Percentiles rank a stretch among this genome's conserved stretches.
Conservation (phyloP, 2,113 vertebrate genomes). For the Hystrix cristata region DNA sequence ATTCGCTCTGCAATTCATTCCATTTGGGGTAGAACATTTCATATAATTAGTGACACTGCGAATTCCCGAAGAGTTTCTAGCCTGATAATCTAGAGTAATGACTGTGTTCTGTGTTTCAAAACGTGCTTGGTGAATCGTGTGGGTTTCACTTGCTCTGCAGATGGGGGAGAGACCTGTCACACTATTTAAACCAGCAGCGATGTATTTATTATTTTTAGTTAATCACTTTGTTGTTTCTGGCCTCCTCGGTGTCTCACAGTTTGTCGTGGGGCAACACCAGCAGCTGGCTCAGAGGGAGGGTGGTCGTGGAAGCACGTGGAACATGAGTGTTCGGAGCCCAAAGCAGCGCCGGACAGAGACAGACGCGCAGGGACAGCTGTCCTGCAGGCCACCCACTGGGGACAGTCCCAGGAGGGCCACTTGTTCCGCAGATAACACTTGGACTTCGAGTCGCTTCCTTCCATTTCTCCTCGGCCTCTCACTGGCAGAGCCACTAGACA, state of each 20-base stretch:
- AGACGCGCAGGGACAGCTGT: neutral
- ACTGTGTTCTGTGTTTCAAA: neutral
- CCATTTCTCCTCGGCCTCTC: neutral
- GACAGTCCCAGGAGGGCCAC: neutral
- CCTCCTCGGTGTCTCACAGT: neutral
- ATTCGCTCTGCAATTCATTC: neutral
- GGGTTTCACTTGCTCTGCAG: accelerated
- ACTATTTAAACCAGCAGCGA: neutral
- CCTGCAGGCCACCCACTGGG: neutral
- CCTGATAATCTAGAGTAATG: neutral
- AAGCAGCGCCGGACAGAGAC: neutral
- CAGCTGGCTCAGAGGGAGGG: no score
- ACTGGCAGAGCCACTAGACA: neutral
- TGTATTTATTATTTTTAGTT: neutral
- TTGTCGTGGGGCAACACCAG: neutral
- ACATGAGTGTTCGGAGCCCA: neutral
- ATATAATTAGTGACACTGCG: neutral
- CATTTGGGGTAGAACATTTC: neutral
- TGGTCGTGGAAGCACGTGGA: neutral
- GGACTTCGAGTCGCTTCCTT: neutral
- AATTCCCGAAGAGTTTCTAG: neutral
- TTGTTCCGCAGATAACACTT: neutral
- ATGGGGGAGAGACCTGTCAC: neutral
- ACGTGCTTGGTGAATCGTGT: neutral
- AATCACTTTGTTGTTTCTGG: neutral